phyloP scores from a whole-genome alignment of 2,888 invertebrate genomes.

The Conus canariensis region DNA sequence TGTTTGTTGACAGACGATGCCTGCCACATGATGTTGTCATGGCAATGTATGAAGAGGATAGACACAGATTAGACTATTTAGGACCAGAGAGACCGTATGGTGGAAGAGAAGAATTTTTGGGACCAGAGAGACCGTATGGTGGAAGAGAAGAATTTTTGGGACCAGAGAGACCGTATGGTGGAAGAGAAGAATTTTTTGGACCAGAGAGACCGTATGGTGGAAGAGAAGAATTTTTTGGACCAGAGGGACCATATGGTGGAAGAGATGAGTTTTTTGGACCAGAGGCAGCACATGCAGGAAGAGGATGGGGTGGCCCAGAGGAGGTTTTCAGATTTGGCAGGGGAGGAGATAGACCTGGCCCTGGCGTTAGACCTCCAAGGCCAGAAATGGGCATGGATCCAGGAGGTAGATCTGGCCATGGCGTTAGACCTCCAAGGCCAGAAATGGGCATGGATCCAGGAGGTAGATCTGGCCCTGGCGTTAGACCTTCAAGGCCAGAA shows the following conservation, averaged over 20 bases:
- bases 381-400: not conserved
- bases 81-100: not conserved
- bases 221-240: not conserved
- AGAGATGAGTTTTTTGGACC: not conserved
- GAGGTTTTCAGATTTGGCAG: not conserved
- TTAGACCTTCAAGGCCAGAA: not conserved
- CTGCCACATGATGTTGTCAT: constrained; percentile 35
- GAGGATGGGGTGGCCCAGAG: not conserved
- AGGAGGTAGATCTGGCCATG: not conserved
- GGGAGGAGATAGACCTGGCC: not conserved
- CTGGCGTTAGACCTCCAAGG: not conserved
- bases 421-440: not conserved
- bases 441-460: not conserved
- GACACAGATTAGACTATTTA: not conserved
- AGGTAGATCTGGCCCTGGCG: not conserved
- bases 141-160: not conserved
- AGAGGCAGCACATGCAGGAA: not conserved
- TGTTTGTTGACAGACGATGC: constrained; percentile 21
- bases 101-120: not conserved
- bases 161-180: not conserved
- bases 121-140: not conserved
- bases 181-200: not conserved
- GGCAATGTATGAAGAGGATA: constrained; percentile 31
- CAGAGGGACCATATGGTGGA: not conserved
- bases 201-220: not conserved